A percentile compares a stretch with the other conserved stretches of the same genome.
phyloP scores from a whole-genome alignment of 2,113 vertebrate species.

The Nansenia antarctica region DNA sequence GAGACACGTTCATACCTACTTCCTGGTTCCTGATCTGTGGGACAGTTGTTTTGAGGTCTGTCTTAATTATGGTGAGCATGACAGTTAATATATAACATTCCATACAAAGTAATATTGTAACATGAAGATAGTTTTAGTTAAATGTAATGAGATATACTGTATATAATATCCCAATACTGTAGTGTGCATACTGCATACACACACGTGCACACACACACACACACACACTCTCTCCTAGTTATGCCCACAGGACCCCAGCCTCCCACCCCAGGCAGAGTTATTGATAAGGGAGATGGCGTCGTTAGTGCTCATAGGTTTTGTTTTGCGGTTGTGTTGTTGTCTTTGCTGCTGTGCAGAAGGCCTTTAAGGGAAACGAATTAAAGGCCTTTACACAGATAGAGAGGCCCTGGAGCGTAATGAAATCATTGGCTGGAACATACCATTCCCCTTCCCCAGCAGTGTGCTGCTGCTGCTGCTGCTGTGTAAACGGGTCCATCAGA shows the following conservation, averaged over 20 bases:
- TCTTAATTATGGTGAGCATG: too few relatives aligned
- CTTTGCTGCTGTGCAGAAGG: constrained; percentile 38
- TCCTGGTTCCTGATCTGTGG: too few relatives aligned
- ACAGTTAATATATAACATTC: too few relatives aligned
- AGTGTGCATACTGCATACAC: too few relatives aligned
- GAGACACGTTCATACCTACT: too few relatives aligned
- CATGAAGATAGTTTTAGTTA: too few relatives aligned
- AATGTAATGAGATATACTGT: not conserved
- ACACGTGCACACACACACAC: not conserved
- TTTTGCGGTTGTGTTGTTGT: constrained; percentile 12
- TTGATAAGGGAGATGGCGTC: constrained; percentile 49
- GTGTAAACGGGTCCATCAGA: constrained; percentile 46
- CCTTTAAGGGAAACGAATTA: constrained; percentile 64
- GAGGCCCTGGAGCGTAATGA: constrained; percentile 55
- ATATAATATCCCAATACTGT: too few relatives aligned
- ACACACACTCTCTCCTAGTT: not conserved
- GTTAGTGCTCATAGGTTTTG: constrained; percentile 54
- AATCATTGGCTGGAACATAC: constrained; percentile 65
- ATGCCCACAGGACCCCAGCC: not conserved
- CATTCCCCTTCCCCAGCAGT: constrained; percentile 51
- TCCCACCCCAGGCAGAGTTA: constrained; percentile 37
- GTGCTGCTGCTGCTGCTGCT: constrained; percentile 20
- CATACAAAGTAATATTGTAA: too few relatives aligned
- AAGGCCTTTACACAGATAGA: constrained; percentile 50
- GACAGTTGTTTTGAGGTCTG: too few relatives aligned